These are phyloP conservation scores for Metopia argyrocephala DNA, from an alignment of 2,888 invertebrate genomes.

Conservation along the genomic window DNA sequence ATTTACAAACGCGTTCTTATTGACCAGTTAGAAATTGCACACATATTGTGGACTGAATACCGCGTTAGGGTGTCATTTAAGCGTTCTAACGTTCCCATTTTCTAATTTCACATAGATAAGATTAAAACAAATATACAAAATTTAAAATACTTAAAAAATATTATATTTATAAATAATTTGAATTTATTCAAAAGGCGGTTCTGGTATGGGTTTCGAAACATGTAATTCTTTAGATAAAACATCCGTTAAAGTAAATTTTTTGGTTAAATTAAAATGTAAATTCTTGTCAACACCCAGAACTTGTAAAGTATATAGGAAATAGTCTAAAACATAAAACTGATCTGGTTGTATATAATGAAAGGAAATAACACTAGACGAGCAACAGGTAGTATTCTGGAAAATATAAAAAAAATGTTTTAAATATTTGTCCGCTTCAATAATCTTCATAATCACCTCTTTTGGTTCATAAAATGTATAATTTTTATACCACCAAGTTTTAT, in stretches of 20 bases:
- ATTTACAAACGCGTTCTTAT: too few relatives aligned
- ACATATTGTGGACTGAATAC: too few relatives aligned
- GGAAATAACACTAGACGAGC: slow-evolving; percentile 94
- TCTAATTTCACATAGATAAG: too few relatives aligned
- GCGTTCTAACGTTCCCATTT: too few relatives aligned
- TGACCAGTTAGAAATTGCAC: too few relatives aligned
- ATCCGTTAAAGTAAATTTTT: slow-evolving; percentile 43
- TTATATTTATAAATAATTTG: too few relatives aligned
- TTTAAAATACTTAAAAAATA: too few relatives aligned
- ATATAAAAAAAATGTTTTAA: background rate
- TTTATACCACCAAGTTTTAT: slow-evolving; percentile 94
- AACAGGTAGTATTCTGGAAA: slow-evolving; percentile 88
- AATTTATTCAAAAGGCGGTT: background rate
- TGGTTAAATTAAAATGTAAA: slow-evolving; percentile 46
- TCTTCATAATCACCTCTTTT: slow-evolving; percentile 48
- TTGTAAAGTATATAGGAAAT: slow-evolving; percentile 93
- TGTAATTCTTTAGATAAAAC: slow-evolving; percentile 2
- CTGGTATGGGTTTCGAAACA: background rate
- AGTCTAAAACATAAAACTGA: slow-evolving; percentile 96
- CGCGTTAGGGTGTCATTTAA: too few relatives aligned
- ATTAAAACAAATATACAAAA: too few relatives aligned
- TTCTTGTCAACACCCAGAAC: slow-evolving; percentile 81
- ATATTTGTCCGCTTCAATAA: background rate
- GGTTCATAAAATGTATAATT: slow-evolving; percentile 83
- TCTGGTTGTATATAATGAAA: slow-evolving; percentile 96